These are phyloP conservation scores for Caenorhabditis sp. DNA, from an alignment of 2,888 invertebrate genomes.

Conservation along the genomic window DNA sequence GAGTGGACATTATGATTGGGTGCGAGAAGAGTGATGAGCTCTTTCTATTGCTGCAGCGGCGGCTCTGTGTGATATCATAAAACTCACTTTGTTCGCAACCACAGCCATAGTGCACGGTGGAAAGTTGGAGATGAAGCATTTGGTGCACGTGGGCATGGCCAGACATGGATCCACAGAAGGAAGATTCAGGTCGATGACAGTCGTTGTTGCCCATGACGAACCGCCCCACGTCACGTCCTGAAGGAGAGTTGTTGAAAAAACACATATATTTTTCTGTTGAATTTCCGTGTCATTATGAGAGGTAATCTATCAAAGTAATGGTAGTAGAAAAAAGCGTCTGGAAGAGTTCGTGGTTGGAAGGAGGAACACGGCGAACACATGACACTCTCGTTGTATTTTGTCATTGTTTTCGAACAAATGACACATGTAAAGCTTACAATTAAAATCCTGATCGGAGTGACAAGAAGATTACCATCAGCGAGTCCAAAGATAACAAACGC, in stretches of 20 bases:
- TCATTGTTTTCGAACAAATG: constrained; percentile 45
- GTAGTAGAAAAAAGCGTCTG: constrained; percentile 19
- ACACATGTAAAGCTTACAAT: constrained; percentile 68
- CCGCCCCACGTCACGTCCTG: constrained; percentile 70
- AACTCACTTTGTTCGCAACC: constrained; percentile 66
- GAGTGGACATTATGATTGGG: constrained; percentile 47
- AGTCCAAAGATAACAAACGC: constrained; percentile 75
- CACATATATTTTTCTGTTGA: constrained; percentile 17
- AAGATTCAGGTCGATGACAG: constrained; percentile 57
- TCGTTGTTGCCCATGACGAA: constrained; percentile 60
- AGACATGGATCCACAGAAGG: constrained; percentile 60
- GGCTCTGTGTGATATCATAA: constrained; percentile 7
- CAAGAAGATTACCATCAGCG: constrained; percentile 73
- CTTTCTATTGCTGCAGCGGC: not conserved
- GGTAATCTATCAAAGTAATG: constrained; percentile 46
- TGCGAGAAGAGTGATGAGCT: constrained; percentile 39
- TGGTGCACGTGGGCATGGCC: constrained; percentile 65
- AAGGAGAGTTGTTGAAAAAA: not conserved
- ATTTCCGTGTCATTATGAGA: constrained; percentile 12
- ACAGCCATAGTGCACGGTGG: constrained; percentile 64
- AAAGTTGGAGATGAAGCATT: constrained; percentile 66
- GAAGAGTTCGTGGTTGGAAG: constrained; percentile 18
- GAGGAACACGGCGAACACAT: constrained; percentile 34
- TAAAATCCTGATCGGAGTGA: constrained; percentile 73
- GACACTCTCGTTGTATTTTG: constrained; percentile 38